These are phyloP conservation scores for Aurelia aurita DNA, from an alignment of 30 jellyfish, hydroid and myxozoan species.

Conservation along the genomic window DNA sequence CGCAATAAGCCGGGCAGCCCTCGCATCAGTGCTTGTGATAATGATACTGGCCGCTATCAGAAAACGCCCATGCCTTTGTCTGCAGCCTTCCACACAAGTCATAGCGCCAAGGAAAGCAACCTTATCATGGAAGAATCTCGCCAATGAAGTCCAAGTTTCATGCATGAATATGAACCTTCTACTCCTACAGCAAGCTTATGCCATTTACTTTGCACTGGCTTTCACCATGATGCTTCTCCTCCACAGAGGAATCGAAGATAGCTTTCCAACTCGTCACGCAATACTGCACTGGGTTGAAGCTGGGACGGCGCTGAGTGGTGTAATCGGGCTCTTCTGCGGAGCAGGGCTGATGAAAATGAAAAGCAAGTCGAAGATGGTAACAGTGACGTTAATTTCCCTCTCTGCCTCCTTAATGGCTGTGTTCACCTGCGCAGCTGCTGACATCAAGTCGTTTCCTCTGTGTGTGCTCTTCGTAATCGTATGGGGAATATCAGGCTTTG, in stretches of 20 bases:
- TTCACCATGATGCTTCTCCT: constrained; percentile 7
- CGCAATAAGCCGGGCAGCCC: constrained; percentile 3
- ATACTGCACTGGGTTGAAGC: constrained; percentile 3
- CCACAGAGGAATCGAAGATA: constrained; percentile 1
- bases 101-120: background rate
- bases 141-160: background rate
- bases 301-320: background rate
- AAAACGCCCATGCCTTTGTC: background rate
- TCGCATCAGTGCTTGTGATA: constrained; percentile 7
- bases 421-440: constrained; percentile 17
- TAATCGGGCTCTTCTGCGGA: constrained; percentile 42
- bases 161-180: constrained; percentile 29
- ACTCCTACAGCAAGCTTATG: constrained; percentile 19
- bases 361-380: background rate
- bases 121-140: background rate
- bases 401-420: constrained; percentile 14
- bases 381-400: background rate
- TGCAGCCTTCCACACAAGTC: background rate
- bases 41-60: background rate
- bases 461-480: background rate
- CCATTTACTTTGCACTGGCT: constrained; percentile 19
- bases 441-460: constrained; percentile 4
- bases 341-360: background rate
- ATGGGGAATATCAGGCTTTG: constrained; percentile 37
- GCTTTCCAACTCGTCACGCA: background rate